Evolutionary conservation across 2,113 vertebrate genomes (phyloP).

Genomic region (Notiomystis cincta): DNA sequence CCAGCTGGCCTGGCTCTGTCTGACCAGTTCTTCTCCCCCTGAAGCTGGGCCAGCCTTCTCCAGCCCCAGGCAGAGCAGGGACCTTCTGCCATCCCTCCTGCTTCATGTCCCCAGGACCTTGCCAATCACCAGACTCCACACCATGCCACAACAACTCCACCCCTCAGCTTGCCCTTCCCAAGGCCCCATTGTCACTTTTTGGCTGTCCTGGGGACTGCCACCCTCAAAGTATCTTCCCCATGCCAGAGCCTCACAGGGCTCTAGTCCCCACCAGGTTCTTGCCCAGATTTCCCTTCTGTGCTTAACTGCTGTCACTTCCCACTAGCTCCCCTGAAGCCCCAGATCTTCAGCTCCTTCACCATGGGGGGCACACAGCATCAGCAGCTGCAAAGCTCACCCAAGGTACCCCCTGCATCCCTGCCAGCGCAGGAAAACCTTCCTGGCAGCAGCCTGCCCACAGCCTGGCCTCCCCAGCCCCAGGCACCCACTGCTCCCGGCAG

Average conservation of each 20-base stretch:
- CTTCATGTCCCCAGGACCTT: neutral
- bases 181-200: accelerated
- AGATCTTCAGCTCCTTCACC: neutral
- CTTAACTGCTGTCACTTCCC: neutral
- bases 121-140: neutral
- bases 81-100: neutral
- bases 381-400: neutral
- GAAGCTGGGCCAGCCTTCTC: neutral
- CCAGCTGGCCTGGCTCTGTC: neutral
- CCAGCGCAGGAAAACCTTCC: neutral
- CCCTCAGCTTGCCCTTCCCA: neutral
- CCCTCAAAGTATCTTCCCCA: accelerated
- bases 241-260: neutral
- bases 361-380: neutral
- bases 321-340: neutral
- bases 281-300: neutral
- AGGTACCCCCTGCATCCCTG: neutral
- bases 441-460: neutral
- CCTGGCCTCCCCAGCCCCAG: neutral
- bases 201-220: neutral
- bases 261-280: neutral
- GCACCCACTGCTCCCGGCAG: accelerated
- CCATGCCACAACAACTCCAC: neutral
- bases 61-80: neutral
- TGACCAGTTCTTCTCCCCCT: neutral